Evolutionary conservation across 2,797 vertebrate genomes (phyloP), one percentile per base, ranked within the genome.

Genomic region (Scleropages formosus): DNA sequence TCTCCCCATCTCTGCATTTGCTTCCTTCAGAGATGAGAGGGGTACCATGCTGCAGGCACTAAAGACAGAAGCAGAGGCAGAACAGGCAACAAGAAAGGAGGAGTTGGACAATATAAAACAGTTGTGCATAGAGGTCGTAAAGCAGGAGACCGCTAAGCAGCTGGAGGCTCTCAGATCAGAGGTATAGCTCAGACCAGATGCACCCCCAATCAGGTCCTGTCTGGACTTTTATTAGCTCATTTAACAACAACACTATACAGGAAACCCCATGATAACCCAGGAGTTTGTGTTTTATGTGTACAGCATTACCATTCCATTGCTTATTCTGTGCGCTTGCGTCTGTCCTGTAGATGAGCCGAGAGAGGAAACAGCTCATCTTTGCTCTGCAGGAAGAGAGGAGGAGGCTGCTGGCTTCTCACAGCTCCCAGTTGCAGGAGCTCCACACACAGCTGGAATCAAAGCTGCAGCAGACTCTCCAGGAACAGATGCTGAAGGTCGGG

Each of bases 1-100:
- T 39, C 6, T 39, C 31, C n/a, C n/a, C 39, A 39, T 39, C n/a
- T n/a, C 31, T 39, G 31, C 39, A 31, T 46, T 46, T 39, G 18
- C 31, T 16, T 26, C 65, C 80, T 69, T 78, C 66, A 95, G 95
- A 87, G 89, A 91, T n/a, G 91, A 95, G 81, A 91, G 91, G 4
- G 89, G 93, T 72, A 80, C 74, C 4, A 53, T 20, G 0, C 77
- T 95, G 49, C 86, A 83, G 80, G 85, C 89, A 39, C 77, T 94
- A 0, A 81, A 79, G 31, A 73, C 83, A 0, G 79, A 91, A 39
- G 79, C 93, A 49, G 92, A 94, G 65, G 85, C 80, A 0, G 86
- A 90, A 63, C 85, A 78, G 79, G 79, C 49, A 0, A 24, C 16
- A 0, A 87, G 93, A 64, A 82, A 66, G 16, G 80, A 87, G 59